Evolutionary conservation across 92 coral and sea anemone genomes (phyloP).

Genomic region (Actinostola sp.): DNA sequence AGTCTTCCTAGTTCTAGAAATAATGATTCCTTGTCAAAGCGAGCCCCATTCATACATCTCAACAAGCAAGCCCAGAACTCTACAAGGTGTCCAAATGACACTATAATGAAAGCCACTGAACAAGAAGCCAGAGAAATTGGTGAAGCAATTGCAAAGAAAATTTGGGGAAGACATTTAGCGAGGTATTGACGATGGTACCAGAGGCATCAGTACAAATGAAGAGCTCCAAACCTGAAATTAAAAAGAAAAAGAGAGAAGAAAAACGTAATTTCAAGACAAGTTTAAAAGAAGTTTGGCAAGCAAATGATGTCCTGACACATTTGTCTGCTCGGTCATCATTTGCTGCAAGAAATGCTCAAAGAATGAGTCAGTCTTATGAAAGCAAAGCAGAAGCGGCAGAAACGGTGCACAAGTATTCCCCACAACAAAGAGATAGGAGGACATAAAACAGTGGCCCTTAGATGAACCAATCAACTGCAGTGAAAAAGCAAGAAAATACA

Average conservation of each 20-base stretch:
- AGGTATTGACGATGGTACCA: slow-evolving; percentile 11
- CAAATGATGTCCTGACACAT: slow-evolving; percentile 2
- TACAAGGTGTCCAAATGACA: not conserved
- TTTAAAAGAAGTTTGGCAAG: not conserved
- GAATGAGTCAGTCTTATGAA: slow-evolving; percentile 5
- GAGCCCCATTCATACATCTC: not conserved
- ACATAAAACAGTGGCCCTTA: slow-evolving; percentile 2
- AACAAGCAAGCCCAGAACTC: not conserved
- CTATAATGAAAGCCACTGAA: not conserved
- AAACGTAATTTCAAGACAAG: not conserved
- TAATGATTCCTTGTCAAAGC: not conserved
- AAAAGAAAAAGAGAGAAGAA: not conserved
- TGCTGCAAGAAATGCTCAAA: not conserved
- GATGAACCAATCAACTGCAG: slow-evolving; percentile 1
- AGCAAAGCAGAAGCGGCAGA: not conserved
- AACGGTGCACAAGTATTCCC: not conserved
- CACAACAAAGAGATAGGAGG: not conserved
- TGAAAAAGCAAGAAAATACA: not conserved
- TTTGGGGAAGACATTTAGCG: slow-evolving; percentile 10
- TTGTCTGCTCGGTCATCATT: not conserved
- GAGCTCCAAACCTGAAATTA: not conserved
- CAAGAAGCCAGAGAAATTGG: not conserved
- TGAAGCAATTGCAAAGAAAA: slow-evolving; percentile 9
- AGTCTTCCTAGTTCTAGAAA: not conserved
- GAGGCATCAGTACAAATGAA: slow-evolving; percentile 6